Evolutionary conservation across 2,797 vertebrate species (phyloP), one percentile per base, ranked within the genome.

Genomic region (Cyprinodon diabolis): DNA sequence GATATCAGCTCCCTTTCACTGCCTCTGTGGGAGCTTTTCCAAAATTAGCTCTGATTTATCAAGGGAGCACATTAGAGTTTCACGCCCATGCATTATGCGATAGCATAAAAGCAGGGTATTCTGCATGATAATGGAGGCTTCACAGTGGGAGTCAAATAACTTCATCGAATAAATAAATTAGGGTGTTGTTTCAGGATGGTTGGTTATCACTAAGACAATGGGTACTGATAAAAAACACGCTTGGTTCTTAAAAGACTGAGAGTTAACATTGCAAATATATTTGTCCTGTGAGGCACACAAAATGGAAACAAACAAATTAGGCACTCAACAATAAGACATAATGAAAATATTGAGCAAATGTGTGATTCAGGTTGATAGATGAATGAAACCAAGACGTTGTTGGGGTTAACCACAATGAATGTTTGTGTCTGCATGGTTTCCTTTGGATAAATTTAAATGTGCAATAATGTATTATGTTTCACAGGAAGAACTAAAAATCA

Each of bases 11-110:
- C 66, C 58, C 62, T 88, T 80, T 77, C 72, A 69, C 75, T 63
- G 69, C 69, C 81, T 45, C 80, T 67, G 79, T 8, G 10, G 82
- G 84, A 86, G 73, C 47, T 77, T 62, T 72, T 84, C 83, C 86
- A 86, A 90, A 90, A 89, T 86, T 85, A 84, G 81, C 52, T 17
- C 66, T 74, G 76, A 80, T 89, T 90, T 84, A 90, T 88, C 79
- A 83, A 73, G 80, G 76, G 80, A 87, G 78, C 81, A 76, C 69
- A 79, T 87, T 89, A 90, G 84, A 69, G 77, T 79, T 87, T 86
- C 78, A 86, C 82, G 78, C 82, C 81, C 87, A 78, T 79, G 79
- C 78, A 81, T 83, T 85, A 87, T 72, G 79, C 62, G 35, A 57
- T 40, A 68, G 66, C 83, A 87, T 83, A 89, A 85, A 86, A 83